These are phyloP conservation scores for Pan troglodytes DNA, from an alignment of 2,113 vertebrate species.

Conservation along the genomic window NHGRI_mPanTro3-v2.1_pri NC_072418.2:36905001-36905500, in stretches of 20 bases:
- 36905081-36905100: not conserved
- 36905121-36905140: conserved; percentile 46
- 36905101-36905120: conserved; percentile 25
- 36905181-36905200: conserved; percentile 1
- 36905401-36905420: not conserved
- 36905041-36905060: conserved; percentile 52
- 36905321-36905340: not conserved
- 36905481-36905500: not conserved
- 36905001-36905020: conserved; percentile 41
- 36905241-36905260: too few relatives aligned
- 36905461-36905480: not conserved
- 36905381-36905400: not conserved
- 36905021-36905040: conserved; percentile 22
- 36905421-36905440: not conserved
- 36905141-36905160: conserved; percentile 61
- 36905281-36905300: rapidly evolving
- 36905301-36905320: rapidly evolving
- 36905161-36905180: conserved; percentile 67
- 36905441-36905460: not conserved
- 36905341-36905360: not conserved
- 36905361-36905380: not conserved
- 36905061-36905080: not conserved
- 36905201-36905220: not conserved
- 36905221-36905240: rapidly evolving
- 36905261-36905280: rapidly evolving